A percentile compares a stretch with the other conserved stretches of the same genome.
phyloP scores from a whole-genome alignment of 1,140 invertebrate genomes.

The Periplaneta americana region DNA sequence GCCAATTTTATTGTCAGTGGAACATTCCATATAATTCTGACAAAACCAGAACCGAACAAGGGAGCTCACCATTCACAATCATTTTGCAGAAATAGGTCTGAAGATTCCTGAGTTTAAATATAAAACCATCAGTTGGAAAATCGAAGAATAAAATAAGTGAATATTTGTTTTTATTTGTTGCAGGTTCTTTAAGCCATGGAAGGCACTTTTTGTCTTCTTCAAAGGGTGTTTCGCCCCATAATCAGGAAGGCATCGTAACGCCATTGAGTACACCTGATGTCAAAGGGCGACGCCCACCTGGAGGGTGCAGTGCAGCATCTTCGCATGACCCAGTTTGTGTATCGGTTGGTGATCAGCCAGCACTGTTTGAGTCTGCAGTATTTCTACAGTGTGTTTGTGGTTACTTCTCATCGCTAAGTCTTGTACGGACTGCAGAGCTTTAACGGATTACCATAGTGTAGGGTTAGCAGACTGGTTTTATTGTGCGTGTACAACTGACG shows the following conservation, averaged over 20 bases:
- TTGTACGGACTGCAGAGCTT: background rate
- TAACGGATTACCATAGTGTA: background rate
- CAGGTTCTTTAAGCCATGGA: background rate
- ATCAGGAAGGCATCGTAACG: background rate
- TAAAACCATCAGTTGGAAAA: no score
- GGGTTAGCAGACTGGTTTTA: background rate
- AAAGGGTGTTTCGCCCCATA: background rate
- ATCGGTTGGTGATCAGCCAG: background rate
- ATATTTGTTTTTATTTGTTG: background rate
- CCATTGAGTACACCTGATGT: background rate
- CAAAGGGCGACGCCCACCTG: background rate
- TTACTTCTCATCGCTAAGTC: background rate
- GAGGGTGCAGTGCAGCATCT: background rate
- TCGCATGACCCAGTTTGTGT: background rate
- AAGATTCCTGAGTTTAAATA: no score
- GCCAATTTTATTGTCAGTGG: no score
- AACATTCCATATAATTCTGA: no score
- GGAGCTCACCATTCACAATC: no score
- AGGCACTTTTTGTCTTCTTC: background rate
- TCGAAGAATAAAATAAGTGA: no score
- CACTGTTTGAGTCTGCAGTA: background rate
- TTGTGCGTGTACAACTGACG: no score
- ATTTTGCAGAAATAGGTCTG: no score
- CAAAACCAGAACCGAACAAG: no score
- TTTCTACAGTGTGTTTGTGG: background rate